phyloP scores from a whole-genome alignment of 1,140 invertebrate species.

The Ips typographus region DNA sequence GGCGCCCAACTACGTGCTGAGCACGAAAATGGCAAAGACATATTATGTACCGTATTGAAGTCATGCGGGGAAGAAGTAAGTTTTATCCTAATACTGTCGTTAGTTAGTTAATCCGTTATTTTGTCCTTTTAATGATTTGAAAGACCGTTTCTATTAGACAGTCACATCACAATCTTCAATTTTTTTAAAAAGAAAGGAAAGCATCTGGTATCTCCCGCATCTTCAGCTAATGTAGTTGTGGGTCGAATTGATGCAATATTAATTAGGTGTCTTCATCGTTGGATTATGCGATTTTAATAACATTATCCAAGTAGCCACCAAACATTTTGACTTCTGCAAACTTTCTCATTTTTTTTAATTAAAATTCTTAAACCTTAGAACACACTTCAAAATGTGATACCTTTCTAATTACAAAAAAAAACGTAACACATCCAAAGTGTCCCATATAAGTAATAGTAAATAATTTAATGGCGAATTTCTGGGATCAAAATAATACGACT shows the following conservation, averaged over 20 bases:
- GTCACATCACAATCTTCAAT: no score
- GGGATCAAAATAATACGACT: no score
- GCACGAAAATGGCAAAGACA: conserved; percentile 81
- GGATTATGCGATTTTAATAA: conserved; percentile 1
- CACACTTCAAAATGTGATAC: no score
- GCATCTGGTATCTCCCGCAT: conserved; percentile 23
- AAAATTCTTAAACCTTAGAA: no score
- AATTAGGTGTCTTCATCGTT: conserved; percentile 5
- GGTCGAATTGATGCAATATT: conserved; percentile 19
- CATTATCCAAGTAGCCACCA: conserved; percentile 4
- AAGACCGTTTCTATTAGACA: neutral
- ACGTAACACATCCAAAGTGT: no score
- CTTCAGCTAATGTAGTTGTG: conserved; percentile 2
- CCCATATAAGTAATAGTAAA: no score
- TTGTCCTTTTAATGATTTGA: neutral
- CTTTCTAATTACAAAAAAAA: no score
- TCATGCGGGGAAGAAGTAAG: conserved; percentile 83
- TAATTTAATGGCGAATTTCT: no score
- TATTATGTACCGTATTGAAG: conserved; percentile 89
- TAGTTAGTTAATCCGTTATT: neutral
- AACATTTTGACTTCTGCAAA: neutral
- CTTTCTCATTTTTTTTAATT: no score
- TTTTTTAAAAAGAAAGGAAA: neutral
- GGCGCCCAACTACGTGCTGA: conserved; percentile 76
- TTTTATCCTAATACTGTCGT: neutral